Conservation (phyloP, 1,140 invertebrate genomes). For the Drosophila truncata region DNA sequence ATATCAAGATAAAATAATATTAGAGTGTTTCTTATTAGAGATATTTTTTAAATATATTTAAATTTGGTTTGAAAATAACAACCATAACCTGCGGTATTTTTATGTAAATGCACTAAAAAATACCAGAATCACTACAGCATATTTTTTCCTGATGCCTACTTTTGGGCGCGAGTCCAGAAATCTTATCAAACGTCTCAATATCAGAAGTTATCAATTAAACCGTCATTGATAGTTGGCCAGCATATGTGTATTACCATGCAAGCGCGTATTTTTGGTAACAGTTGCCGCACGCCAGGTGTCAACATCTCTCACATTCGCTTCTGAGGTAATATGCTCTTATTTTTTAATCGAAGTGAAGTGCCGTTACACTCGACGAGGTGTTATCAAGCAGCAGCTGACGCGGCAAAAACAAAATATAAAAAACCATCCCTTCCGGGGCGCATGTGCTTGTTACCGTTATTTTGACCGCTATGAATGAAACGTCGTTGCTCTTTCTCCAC, state of each 20-base stretch:
- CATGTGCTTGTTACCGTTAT: constrained; percentile 45
- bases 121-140: not conserved
- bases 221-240: constrained; percentile 15
- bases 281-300: constrained; percentile 32
- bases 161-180: constrained; percentile 5
- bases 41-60: too few species aligned
- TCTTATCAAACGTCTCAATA: constrained; percentile 35
- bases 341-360: constrained; percentile 5
- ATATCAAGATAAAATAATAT: too few species aligned
- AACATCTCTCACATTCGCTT: not conserved
- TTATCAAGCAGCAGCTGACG: constrained; percentile 51
- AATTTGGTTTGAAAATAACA: not conserved
- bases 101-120: not conserved
- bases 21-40: too few species aligned
- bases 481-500: too few species aligned
- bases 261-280: constrained; percentile 12
- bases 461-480: constrained; percentile 66
- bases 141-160: not conserved
- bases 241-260: constrained; percentile 31
- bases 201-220: constrained; percentile 45
- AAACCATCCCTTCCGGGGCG: constrained; percentile 29
- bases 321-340: constrained; percentile 8
- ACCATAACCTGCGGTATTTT: not conserved
- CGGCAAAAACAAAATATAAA: constrained; percentile 38
- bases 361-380: constrained; percentile 31